phyloP scores from a whole-genome alignment of 2,888 invertebrate genomes.

The Drosophila quinaria region DNA sequence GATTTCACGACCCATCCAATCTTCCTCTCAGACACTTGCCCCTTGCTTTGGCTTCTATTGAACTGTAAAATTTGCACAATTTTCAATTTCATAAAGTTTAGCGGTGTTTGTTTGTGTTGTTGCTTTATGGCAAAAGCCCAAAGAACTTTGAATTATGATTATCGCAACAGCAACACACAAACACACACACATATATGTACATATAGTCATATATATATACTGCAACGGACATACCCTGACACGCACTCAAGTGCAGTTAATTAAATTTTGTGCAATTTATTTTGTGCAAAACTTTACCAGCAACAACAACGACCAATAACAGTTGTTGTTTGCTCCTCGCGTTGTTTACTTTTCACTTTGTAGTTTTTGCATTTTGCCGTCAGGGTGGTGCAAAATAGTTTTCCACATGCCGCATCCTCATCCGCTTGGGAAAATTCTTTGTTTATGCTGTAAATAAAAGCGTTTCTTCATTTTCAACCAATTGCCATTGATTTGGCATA shows the following conservation, averaged over 20 bases:
- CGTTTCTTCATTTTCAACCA: slow-evolving; percentile 45
- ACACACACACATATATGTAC: slow-evolving; percentile 13
- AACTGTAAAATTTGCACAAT: slow-evolving; percentile 79
- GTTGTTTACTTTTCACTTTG: slow-evolving; percentile 79
- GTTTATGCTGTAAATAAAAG: slow-evolving; percentile 64
- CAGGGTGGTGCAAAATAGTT: slow-evolving; percentile 60
- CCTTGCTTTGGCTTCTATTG: slow-evolving; percentile 66
- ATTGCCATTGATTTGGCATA: slow-evolving; percentile 70
- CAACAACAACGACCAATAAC: slow-evolving; percentile 33
- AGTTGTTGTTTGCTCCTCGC: slow-evolving; percentile 48
- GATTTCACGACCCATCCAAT: slow-evolving; percentile 38
- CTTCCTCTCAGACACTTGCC: slow-evolving; percentile 31
- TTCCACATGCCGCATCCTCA: slow-evolving; percentile 39
- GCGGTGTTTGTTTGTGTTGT: slow-evolving; percentile 64
- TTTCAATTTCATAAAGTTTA: slow-evolving; percentile 79
- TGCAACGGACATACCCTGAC: slow-evolving; percentile 51
- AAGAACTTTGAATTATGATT: slow-evolving; percentile 76
- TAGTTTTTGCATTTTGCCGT: slow-evolving; percentile 71
- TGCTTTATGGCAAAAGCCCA: slow-evolving; percentile 58
- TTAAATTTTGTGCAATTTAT: slow-evolving; percentile 79
- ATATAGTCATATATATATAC: slow-evolving; percentile 11
- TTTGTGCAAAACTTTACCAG: slow-evolving; percentile 70
- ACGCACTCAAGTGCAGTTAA: slow-evolving; percentile 79
- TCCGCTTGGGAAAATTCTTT: slow-evolving; percentile 31
- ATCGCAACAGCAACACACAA: slow-evolving; percentile 53